phyloP scores from a whole-genome alignment of 1,140 invertebrate species.

The Amyelois transitella region DNA sequence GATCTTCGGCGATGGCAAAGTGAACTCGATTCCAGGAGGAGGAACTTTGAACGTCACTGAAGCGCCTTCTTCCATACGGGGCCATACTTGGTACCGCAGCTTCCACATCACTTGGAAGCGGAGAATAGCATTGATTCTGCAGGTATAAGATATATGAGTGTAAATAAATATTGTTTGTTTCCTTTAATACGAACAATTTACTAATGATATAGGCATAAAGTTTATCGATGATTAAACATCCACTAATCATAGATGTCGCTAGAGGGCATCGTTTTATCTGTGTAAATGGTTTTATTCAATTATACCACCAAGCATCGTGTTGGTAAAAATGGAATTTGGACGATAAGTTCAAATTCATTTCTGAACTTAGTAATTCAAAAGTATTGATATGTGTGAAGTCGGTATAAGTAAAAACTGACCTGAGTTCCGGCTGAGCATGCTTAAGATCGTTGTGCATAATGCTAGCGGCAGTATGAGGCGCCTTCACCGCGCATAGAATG shows the following conservation, averaged over 20 bases:
- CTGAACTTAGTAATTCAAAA: no score
- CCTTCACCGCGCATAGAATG: constrained; percentile 92
- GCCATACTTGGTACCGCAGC: constrained; percentile 98
- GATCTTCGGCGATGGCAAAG: constrained; percentile 98
- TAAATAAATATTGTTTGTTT: no score
- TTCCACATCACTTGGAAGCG: constrained; percentile 97
- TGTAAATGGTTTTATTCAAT: no score
- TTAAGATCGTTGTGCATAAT: constrained; percentile 91
- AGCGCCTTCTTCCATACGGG: constrained; percentile 98
- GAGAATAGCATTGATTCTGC: constrained; percentile 72
- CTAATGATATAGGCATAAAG: no score
- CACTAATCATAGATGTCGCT: no score
- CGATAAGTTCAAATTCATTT: no score
- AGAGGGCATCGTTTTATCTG: no score
- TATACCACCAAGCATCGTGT: no score
- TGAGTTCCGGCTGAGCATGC: constrained; percentile 86
- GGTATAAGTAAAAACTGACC: constrained; percentile 75
- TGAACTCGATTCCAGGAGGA: constrained; percentile 99
- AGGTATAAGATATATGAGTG: not conserved
- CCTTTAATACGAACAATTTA: no score
- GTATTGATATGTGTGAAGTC: no score
- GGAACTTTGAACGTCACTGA: constrained; percentile 97
- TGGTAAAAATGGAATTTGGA: no score
- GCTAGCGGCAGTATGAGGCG: constrained; percentile 89
- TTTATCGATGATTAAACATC: no score